Base-by-base conservation (phyloP, 2,888 invertebrate species). In the Sepiola atlantica region DNA sequence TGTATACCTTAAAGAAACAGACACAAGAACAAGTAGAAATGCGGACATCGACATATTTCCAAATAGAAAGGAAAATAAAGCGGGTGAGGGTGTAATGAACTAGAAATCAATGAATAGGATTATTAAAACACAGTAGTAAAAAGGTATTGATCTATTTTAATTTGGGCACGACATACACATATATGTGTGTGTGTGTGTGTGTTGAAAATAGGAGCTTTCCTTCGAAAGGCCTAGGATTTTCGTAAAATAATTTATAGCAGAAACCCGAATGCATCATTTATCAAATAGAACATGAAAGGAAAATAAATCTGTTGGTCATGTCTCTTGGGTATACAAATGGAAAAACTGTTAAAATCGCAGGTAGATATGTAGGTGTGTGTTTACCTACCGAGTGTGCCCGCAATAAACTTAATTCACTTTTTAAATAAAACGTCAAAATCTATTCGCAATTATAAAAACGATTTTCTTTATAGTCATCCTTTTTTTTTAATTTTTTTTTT, bases 121-220 rank as follows among this genome's bases (percentile, higher is more conserved):
- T 77, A 77, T 45, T 45, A 45, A 45, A 45, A 77, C 77, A 77
- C n/a, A 77, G 77, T 77, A 24, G 77, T 45, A 45, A 45, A 77
- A 77, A 16, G 77, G n/a, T 77, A 77, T 77, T n/a, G 77, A 77
- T 77, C 77, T n/a, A 77, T 77, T 77, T 77, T 77, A 77, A 77
- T 77, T 77, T 77, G 77, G 77, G n/a, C 16, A 77, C 77, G n/a
- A n/a, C 4, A n/a, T 77, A 45, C 45, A 8, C 45, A 45, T 45
- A 45, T 45, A 45, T 45, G 8, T 8, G 8, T 45, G 8, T 45
- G 8, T 45, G 4, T 45, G 2, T 45, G 45, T 8, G n/a, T n/a
- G n/a, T n/a, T n/a, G n/a, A n/a, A n/a, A n/a, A n/a, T n/a, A n/a
- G n/a, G n/a, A n/a, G 45, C 45, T 45, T 45, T 45, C 45, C 8